Evolutionary conservation across 1,140 invertebrate genomes (phyloP), one percentile per base, ranked within the genome.

Genomic region (Battus philenor): DNA sequence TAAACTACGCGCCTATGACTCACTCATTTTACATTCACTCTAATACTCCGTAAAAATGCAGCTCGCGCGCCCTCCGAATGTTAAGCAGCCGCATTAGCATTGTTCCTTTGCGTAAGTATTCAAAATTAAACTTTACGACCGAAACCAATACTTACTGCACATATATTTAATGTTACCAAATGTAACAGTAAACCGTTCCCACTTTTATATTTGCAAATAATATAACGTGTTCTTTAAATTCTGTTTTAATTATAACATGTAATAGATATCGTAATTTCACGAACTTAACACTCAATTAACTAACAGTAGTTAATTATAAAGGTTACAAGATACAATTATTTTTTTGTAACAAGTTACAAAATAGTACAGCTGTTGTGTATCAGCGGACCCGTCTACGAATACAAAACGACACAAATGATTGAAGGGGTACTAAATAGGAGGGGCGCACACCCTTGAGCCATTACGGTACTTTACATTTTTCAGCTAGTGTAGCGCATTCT

Each of bases 31-130:
- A 68, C 66, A 83, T 80, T 83, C 79, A 66, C 63, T 65, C 65
- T 75, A 75, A 77, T 79, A 68, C 69, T 65, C 69, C 64, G 74
- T 77, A 83, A 80, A 83, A 80, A 75, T 83, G 76, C 79, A 79
- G 56, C 59, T 50, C 36, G 44, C 16, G 52, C 66, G 59, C 41
- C 56, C 53, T 68, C 59, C 63, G 78, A 79, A 82, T 82, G 68
- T 76, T 71, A 79, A 79, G 59, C 64, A 61, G 56, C 60, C 44
- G 32, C 54, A 54, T 70, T 59, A 65, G 41, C 55, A 54, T 68
- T 55, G 60, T 71, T 62, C 51, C 46, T 47, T 54, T 46, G 58
- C 56, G 60, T 61, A 67, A 50, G 59, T 56, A 69, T 57, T 31
- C 22, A 47, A 54, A 53, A 44, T 49, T 36, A 50, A 41, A 36